Conservation (phyloP, 2,113 vertebrate genomes). For the Pelvicachromis taeniatus region DNA sequence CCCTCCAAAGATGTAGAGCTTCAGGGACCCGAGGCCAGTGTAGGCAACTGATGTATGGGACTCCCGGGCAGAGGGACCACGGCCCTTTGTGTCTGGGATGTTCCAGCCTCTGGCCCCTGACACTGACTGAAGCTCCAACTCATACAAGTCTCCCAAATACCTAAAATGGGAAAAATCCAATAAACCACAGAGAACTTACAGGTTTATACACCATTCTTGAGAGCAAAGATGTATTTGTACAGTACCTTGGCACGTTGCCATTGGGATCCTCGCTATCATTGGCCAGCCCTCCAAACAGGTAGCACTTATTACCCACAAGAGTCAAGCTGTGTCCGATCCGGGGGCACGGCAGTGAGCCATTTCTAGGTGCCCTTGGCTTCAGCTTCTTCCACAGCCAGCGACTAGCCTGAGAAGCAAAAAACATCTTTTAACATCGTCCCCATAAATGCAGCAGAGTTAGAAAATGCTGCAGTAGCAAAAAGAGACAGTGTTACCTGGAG, state of each 20-base stretch:
- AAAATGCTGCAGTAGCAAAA: neutral
- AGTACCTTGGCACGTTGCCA: conserved; percentile 89
- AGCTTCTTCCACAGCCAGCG: conserved; percentile 99
- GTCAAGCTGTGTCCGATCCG: conserved; percentile 90
- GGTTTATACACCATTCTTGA: neutral
- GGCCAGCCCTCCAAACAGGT: conserved; percentile 88
- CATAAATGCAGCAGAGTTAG: too few relatives aligned
- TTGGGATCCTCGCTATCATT: conserved; percentile 93
- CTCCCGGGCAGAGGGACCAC: conserved; percentile 85
- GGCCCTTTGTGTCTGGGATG: conserved; percentile 85
- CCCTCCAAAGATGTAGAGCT: conserved; percentile 93
- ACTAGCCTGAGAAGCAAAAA: conserved; percentile 76
- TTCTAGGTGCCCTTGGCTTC: conserved; percentile 86
- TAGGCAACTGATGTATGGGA: conserved; percentile 88
- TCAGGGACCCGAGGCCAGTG: conserved; percentile 79
- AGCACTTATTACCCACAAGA: conserved; percentile 86
- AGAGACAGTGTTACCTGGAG: conserved; percentile 81
- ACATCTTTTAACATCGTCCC: neutral
- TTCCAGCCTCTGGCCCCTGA: conserved; percentile 91
- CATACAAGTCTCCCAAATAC: conserved; percentile 93
- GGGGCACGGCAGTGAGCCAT: conserved; percentile 79
- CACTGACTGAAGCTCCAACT: conserved; percentile 87
- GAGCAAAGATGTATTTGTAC: neutral
- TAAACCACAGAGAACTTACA: neutral
- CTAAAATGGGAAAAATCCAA: conserved; percentile 51